Evolutionary conservation across 2,888 invertebrate species (phyloP).

Genomic region (Acanthoscelides obtectus): DNA sequence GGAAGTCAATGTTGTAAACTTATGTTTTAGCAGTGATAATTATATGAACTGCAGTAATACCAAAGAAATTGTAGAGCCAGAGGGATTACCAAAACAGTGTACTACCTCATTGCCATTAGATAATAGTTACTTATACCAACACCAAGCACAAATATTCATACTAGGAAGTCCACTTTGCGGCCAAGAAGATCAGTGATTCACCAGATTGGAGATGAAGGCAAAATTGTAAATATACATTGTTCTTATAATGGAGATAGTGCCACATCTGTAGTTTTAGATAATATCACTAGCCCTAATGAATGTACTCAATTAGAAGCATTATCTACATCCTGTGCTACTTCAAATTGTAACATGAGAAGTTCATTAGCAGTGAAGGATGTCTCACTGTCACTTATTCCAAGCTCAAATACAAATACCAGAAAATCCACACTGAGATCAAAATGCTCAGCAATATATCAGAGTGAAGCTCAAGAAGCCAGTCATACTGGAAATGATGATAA

Average conservation of each 20-base stretch:
- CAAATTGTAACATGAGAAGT: neutral
- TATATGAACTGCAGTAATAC: neutral
- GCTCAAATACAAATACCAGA: neutral
- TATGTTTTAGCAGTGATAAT: neutral
- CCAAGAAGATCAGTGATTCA: neutral
- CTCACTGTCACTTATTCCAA: neutral
- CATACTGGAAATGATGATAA: too few relatives aligned
- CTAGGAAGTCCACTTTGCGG: neutral
- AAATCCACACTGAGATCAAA: neutral
- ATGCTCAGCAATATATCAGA: too few relatives aligned
- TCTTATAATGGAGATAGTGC: neutral
- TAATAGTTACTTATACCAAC: neutral
- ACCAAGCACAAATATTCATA: neutral
- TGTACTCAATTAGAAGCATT: neutral
- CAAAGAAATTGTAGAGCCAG: neutral
- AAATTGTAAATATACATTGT: neutral
- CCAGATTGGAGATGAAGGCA: neutral
- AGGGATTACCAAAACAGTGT: neutral
- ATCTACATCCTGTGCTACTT: neutral
- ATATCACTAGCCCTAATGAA: neutral
- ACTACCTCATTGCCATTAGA: neutral
- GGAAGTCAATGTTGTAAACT: neutral
- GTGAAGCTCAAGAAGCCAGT: too few relatives aligned
- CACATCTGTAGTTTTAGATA: neutral
- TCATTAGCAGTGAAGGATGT: neutral